Conservation (phyloP, 2,113 vertebrate genomes). For the Alouatta palliata region DNA sequence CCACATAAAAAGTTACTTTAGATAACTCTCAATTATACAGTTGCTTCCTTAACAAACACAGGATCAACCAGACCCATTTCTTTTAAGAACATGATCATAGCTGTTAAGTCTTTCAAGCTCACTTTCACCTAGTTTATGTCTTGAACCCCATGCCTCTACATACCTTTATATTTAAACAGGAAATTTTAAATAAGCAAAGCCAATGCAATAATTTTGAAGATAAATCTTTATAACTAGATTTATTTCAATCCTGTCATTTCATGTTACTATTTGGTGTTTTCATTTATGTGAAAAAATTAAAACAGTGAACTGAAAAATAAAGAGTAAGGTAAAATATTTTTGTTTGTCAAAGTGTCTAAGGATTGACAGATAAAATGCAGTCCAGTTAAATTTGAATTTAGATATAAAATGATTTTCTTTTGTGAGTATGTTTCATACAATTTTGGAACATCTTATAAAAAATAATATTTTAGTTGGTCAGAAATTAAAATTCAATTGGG, state of each 20-base stretch:
- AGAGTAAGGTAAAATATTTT: background rate
- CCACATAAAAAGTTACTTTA: background rate
- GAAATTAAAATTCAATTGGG: background rate
- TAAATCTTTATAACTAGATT: background rate
- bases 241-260: background rate
- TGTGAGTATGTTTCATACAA: background rate
- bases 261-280: background rate
- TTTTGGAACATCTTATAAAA: background rate
- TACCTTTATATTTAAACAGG: background rate
- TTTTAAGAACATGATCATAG: too few relatives aligned
- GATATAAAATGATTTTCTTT: background rate
- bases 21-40: background rate
- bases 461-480: background rate
- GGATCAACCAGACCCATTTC: background rate
- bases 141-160: background rate
- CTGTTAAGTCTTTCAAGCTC: background rate
- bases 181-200: background rate
- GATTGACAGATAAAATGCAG: background rate
- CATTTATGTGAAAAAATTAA: background rate
- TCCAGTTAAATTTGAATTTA: background rate
- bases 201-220: background rate
- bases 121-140: too few relatives aligned
- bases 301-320: background rate
- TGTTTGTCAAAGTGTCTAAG: background rate
- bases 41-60: background rate